Conservation (phyloP, 2,888 invertebrate species). For the Mamestra brassicae region DNA sequence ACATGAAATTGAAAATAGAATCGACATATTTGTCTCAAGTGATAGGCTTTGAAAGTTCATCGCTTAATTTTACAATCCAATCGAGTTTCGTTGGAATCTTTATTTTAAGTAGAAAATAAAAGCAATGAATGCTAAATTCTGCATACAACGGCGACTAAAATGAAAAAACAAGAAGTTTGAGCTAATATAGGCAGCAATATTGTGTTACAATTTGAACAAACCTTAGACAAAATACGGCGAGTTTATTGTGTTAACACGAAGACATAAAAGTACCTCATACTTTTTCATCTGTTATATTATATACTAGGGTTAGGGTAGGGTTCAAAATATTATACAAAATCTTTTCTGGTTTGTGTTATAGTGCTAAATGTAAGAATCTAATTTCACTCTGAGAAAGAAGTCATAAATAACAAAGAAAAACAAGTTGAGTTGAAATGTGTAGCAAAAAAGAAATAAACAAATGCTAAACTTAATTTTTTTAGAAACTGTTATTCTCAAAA, state of each 20-base stretch:
- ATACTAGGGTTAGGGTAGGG: background rate
- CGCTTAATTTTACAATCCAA: background rate
- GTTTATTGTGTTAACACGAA: slow-evolving; percentile 11
- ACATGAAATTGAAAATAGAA: slow-evolving; percentile 48
- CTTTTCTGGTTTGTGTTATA: background rate
- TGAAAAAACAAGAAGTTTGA: too few relatives aligned
- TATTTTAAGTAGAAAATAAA: background rate
- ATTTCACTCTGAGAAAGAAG: too few relatives aligned
- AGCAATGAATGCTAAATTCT: background rate
- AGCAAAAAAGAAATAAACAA: background rate
- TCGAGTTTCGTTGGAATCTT: background rate
- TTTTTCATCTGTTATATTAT: background rate
- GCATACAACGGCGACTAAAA: too few relatives aligned
- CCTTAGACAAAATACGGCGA: background rate
- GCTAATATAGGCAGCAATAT: too few relatives aligned
- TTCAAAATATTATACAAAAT: slow-evolving; percentile 16
- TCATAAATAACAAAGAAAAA: background rate
- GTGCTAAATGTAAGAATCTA: too few relatives aligned
- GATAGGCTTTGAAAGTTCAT: background rate
- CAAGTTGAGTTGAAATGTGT: background rate
- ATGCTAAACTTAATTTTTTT: background rate
- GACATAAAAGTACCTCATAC: slow-evolving; percentile 19
- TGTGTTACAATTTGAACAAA: background rate
- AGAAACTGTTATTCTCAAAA: background rate
- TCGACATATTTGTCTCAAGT: slow-evolving; percentile 25